These are phyloP conservation scores for Syngnathus rostellatus DNA, from an alignment of 2,797 vertebrate genomes.

Conservation along the genomic window DNA sequence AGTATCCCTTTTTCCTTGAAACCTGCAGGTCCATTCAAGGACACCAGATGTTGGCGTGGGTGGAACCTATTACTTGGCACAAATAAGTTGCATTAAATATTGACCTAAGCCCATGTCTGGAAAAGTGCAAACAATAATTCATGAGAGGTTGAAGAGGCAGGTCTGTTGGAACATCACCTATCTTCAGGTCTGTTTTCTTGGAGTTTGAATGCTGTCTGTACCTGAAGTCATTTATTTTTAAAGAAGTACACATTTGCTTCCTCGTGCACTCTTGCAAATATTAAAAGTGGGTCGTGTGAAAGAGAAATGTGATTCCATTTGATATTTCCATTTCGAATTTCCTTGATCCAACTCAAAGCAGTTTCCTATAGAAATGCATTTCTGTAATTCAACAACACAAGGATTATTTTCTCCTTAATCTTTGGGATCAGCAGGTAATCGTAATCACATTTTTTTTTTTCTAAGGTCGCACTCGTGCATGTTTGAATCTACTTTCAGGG, in stretches of 20 bases:
- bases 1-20: background rate
- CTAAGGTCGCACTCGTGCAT: background rate
- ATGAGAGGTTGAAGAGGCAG: conserved; percentile 27
- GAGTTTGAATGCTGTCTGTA: background rate
- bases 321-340: no score
- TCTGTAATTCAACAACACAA: background rate
- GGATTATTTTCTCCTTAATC: background rate
- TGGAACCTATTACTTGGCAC: conserved; percentile 48
- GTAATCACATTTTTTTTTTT: background rate
- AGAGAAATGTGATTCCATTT: background rate
- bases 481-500: background rate
- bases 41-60: background rate
- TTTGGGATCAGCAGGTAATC: background rate
- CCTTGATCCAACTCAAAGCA: background rate
- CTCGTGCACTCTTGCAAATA: background rate
- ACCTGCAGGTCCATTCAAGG: conserved; percentile 4
- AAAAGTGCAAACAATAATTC: conserved; percentile 51
- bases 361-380: background rate
- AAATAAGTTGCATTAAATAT: conserved; percentile 66
- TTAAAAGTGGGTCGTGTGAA: background rate
- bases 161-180: conserved; percentile 23
- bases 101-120: conserved; percentile 37
- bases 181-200: conserved; percentile 7
- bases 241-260: background rate
- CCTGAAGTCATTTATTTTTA: conserved; percentile 3